A percentile compares a stretch with the other conserved stretches of the same genome.
phyloP scores from a whole-genome alignment of 1,140 invertebrate genomes.

The Bombus superbus region DNA sequence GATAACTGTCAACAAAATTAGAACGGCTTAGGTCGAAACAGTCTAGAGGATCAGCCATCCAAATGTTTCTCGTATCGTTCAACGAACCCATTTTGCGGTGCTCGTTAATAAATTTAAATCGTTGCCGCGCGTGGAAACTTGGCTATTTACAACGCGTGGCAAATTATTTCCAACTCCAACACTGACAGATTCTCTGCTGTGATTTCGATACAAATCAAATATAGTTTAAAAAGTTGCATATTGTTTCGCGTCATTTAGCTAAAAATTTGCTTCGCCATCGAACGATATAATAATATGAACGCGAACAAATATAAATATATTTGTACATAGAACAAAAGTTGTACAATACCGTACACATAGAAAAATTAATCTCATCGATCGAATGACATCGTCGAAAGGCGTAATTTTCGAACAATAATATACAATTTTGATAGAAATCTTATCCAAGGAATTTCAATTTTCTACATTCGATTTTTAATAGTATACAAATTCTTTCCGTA shows the following conservation, averaged over 20 bases:
- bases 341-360: too few species aligned
- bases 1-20: neutral
- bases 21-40: neutral
- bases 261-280: too few species aligned
- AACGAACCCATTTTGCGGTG: conserved; percentile 24
- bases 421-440: too few species aligned
- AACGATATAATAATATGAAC: neutral
- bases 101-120: conserved; percentile 1
- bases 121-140: neutral
- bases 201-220: neutral
- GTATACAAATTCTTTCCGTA: neutral
- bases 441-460: neutral
- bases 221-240: neutral
- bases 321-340: too few species aligned
- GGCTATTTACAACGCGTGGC: too few species aligned
- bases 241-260: too few species aligned
- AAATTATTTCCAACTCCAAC: neutral
- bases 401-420: neutral
- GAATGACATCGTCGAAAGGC: neutral
- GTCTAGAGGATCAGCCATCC: conserved; percentile 1
- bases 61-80: conserved; percentile 33
- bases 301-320: too few species aligned
- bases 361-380: too few species aligned
- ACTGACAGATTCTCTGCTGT: neutral
- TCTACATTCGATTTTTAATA: neutral